Base-by-base conservation (phyloP, 2,797 vertebrate species). In the Calcarius lapponicus region DNA sequence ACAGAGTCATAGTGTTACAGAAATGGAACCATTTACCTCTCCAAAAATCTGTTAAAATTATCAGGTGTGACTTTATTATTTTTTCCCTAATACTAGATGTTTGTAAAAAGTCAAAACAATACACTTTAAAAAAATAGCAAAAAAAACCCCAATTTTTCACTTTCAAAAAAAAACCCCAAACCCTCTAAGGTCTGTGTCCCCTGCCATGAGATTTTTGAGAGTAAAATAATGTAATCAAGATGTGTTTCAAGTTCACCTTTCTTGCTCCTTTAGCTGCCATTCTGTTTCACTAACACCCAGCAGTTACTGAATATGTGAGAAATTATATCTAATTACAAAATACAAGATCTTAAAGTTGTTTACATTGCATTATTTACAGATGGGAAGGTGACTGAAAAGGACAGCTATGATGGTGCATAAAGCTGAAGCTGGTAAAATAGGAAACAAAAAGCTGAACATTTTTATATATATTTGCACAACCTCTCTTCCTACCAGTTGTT, bases 31-130 rank as follows among this genome's bases (percentile, higher is more conserved):
- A 51, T 20, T 17, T 50, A 28, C 64, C 28, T 64, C 13, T 58
- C 43, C 9, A 9, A 80, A 71, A 21, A 79, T 7, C 32, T 50
- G 12, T 65, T 78, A 31, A 64, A 72, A 64, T 48, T 47, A 34
- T 17, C 6, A 0, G 16, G 2, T 3, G 4, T 50, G 6, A 11
- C 29, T 7, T 42, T 36, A 36, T 36, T 36, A 8, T 13, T 7
- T 38, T 51, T 26, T 36, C 10, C 21, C 19, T 17, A 29, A 54
- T 51, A 20, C 12, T 57, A 53, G 26, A 29, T 51, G 7, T 69
- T 75, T 84, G 25, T 22, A 67, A 36, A 65, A 89, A 78, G 29
- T 64, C 11, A 42, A 87, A 87, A 7, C 4, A 57, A 73, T 79
- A 17, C 4, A 13, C 7, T 92, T 86, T 14, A 1, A 51, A 78